Percentiles rank a stretch among this genome's conserved stretches.
Evolutionary conservation across 2,888 invertebrate genomes (phyloP).

Genomic region (Trachelus tabidus): DNA sequence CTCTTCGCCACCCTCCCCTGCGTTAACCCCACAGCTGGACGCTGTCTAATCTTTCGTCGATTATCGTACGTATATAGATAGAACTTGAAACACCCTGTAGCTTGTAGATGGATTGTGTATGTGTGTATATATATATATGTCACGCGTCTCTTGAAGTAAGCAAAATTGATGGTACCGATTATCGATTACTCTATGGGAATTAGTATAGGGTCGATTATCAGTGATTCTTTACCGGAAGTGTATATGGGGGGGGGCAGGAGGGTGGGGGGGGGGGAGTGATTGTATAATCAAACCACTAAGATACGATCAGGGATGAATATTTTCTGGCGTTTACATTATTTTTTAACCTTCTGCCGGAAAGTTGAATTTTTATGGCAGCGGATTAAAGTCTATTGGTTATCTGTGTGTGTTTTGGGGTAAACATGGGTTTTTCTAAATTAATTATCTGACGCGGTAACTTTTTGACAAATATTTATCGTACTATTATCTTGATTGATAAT

Average conservation of each 20-base stretch:
- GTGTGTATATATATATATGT: not conserved
- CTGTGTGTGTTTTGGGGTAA: not conserved
- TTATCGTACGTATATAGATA: conserved; percentile 50
- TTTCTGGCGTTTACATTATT: not conserved
- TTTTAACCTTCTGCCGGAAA: not conserved
- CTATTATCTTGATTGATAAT: conserved; percentile 3
- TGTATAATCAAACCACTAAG: not conserved
- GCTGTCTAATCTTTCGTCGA: conserved; percentile 58
- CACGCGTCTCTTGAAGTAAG: not conserved
- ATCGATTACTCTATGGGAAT: not conserved
- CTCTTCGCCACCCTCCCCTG: not conserved
- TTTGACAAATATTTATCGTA: not conserved
- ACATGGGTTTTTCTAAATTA: not conserved
- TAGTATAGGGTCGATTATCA: too few species aligned
- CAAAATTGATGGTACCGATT: not conserved
- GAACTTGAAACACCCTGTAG: conserved; percentile 27
- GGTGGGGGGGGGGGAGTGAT: too few species aligned
- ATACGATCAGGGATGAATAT: not conserved
- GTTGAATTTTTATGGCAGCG: not conserved
- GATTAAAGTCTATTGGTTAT: not conserved
- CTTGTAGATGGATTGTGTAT: not conserved
- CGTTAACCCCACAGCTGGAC: conserved; percentile 48
- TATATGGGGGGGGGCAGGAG: too few species aligned
- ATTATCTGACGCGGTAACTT: not conserved
- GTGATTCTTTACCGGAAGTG: too few species aligned